Base-by-base conservation (phyloP, 2,113 vertebrate species). In the Cacatua alba region DNA sequence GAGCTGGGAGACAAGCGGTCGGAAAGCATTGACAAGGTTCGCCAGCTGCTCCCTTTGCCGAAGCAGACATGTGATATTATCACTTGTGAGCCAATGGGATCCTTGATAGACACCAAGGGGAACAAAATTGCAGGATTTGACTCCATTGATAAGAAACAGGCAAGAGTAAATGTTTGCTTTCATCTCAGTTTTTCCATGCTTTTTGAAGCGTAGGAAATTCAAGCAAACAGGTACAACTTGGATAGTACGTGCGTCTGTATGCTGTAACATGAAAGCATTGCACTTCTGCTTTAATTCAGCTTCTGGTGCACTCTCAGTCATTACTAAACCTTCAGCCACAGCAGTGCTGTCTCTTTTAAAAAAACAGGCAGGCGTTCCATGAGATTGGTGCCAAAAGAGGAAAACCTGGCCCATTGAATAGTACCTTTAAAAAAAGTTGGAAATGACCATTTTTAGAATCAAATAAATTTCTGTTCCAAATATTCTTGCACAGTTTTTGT, bases 71-170 rank as follows among this genome's bases (percentile, higher is more conserved):
- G 97, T 14, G 98, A 97, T 29, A 91, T 97, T 14, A 96, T 97
- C 31, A 96, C 98, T 12, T 98, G 98, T 46, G 98, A 98, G 65
- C 98, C 98, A 2, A 97, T 96, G 98, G 98, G 98, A 37, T 98
- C 98, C 71, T 70, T 98, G 87, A 98, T 98, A 2, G 97, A 98
- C 94, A 98, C 98, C 24, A 98, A 98, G 83, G 98, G 98, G 69
- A 98, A 98, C 95, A 98, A 98, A 93, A 98, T 98, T 19, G 96
- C 97, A 39, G 98, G 98, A 41, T 98, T 98, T 85, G 97, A 98
- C 94, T 98, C 97, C 49, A 98, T 98, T 80, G 98, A 98, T 94
- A 98, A 98, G 97, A 98, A 98, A 97, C 98, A 98, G 98, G 98
- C 97, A 98, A 98, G 98, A 97, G 91, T 53, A 80, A 92, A 94